A percentile compares a stretch with the other conserved stretches of the same genome.
These are phyloP conservation scores for Stenotaenia linearis DNA, from an alignment of 2,888 invertebrate genomes.

Conservation along the genomic window DNA sequence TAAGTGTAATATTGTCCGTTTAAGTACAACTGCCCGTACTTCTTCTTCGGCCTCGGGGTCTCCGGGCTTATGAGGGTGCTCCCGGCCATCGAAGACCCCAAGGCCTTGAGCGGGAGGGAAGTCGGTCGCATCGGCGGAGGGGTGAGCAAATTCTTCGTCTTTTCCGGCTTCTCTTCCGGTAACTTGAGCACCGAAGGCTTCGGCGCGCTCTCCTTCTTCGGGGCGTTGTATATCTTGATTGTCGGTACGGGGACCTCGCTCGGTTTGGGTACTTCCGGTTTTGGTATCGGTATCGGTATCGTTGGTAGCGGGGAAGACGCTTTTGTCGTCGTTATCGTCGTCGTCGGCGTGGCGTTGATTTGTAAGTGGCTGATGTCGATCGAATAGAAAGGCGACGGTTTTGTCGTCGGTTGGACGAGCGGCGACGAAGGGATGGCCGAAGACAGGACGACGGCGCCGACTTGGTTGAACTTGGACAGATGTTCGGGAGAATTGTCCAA, in stretches of 20 bases:
- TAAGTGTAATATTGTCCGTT: constrained; percentile 79
- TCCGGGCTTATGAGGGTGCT: constrained; percentile 72
- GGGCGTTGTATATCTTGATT: neutral
- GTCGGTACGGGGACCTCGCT: neutral
- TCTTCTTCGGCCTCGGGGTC: constrained; percentile 81
- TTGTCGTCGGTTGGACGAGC: neutral
- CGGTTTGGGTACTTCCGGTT: neutral
- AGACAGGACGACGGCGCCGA: constrained; percentile 31
- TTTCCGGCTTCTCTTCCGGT: no score
- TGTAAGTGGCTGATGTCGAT: constrained; percentile 36
- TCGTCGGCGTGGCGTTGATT: constrained; percentile 19
- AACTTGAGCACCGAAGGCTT: no score
- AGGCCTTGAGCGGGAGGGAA: constrained; percentile 75
- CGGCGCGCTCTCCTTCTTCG: no score
- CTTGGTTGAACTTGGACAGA: neutral
- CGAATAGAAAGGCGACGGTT: neutral
- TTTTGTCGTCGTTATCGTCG: neutral
- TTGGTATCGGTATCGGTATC: neutral
- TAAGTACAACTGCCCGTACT: constrained; percentile 79
- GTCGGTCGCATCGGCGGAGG: constrained; percentile 57
- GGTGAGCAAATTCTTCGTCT: constrained; percentile 57
- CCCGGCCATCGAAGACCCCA: constrained; percentile 44
- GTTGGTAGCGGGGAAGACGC: neutral
- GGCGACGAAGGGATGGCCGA: neutral
- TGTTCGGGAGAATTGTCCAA: neutral